Percentiles rank a stretch among this genome's conserved stretches.
Evolutionary conservation across 2,888 invertebrate species (phyloP).

Genomic region (Suillia variegata): DNA sequence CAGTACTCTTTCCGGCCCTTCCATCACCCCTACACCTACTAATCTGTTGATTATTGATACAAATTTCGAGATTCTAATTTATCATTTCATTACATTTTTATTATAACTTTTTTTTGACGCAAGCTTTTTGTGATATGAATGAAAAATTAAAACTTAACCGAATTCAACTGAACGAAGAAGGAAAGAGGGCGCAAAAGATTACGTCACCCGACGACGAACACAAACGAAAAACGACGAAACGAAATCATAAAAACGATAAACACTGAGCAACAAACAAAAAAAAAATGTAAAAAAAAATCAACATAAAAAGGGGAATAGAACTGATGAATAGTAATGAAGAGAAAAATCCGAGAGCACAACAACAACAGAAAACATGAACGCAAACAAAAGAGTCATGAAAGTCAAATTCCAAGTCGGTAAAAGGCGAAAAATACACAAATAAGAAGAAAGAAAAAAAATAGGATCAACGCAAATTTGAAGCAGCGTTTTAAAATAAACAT

Average conservation of each 20-base stretch:
- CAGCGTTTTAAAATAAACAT: too few species aligned
- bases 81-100: too few species aligned
- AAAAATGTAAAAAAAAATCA: not conserved
- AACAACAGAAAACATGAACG: not conserved
- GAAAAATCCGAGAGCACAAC: not conserved
- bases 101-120: too few species aligned
- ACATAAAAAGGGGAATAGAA: constrained; percentile 2
- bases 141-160: too few species aligned
- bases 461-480: not conserved
- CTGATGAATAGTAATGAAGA: not conserved
- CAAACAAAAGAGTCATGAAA: constrained; percentile 2
- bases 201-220: too few species aligned
- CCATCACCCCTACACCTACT: too few species aligned
- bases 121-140: too few species aligned
- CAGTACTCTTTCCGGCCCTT: too few species aligned
- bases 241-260: constrained; percentile 4
- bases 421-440: not conserved
- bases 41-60: too few species aligned
- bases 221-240: not conserved
- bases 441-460: not conserved
- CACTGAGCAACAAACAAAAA: not conserved
- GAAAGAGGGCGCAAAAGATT: too few species aligned
- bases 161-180: too few species aligned
- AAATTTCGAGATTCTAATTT: too few species aligned
- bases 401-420: constrained; percentile 2